phyloP scores from a whole-genome alignment of 2,888 invertebrate species.

The Creontiades dilutus region DNA sequence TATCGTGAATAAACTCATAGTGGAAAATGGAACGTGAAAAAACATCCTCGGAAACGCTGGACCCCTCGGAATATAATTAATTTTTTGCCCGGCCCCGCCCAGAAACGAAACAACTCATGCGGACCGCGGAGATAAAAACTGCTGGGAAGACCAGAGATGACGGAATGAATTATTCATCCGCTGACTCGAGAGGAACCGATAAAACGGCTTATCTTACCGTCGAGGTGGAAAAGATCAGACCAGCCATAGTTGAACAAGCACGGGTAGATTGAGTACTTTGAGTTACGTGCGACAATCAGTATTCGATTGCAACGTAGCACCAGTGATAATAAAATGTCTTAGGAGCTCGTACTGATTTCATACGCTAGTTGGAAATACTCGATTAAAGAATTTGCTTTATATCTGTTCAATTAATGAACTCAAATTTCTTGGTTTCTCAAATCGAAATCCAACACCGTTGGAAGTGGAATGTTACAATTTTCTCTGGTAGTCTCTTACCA shows the following conservation, averaged over 20 bases:
- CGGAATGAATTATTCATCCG: slow-evolving; percentile 27
- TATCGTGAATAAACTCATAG: background rate
- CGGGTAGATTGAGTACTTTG: background rate
- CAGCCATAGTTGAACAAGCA: background rate
- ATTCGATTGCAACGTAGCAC: no score
- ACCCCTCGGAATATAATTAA: background rate
- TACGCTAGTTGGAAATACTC: no score
- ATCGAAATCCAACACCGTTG: no score
- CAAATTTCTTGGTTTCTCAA: no score
- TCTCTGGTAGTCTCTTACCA: no score
- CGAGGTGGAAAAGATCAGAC: background rate
- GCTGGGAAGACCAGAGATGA: background rate
- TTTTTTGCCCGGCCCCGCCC: background rate
- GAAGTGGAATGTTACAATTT: no score
- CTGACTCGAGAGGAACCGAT: background rate
- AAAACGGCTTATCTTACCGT: background rate
- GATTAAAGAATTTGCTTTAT: no score
- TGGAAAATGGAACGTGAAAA: background rate
- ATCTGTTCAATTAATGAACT: no score
- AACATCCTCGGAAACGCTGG: background rate
- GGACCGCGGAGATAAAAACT: background rate
- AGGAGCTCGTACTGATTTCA: no score
- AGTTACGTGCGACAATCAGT: no score
- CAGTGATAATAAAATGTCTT: no score
- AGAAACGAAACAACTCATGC: slow-evolving; percentile 4